Evolutionary conservation across 2,113 vertebrate genomes (phyloP), one percentile per base, ranked within the genome.

Genomic region (Prolemur simus): DNA sequence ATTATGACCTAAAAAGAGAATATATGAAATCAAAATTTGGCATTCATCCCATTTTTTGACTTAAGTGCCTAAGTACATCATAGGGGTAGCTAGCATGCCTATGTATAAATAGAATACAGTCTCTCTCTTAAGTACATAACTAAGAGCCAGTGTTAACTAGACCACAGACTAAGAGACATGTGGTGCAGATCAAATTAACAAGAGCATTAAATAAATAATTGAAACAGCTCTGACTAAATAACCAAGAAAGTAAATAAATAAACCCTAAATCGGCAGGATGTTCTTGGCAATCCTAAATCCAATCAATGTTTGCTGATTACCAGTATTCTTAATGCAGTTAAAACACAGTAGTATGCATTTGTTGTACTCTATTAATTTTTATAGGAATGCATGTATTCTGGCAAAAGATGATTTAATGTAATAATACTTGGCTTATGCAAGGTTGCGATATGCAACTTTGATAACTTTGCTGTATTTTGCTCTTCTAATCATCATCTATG

Each of bases 191-290:
- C 34, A 83, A 87, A 90, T 78, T 88, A 92, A 76, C 56, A 96
- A 95, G 25, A 88, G 34, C 52, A 88, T 83, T 93, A 86, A 82
- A 88, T 80, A 95, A 93, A 77, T 92, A 77, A 94, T 39, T 90
- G 71, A 85, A 91, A 69, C 13, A 88, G 5, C 20, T 37, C 69
- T 21, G 37, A 56, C 39, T 52, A 94, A 94, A 91, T 95, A 96
- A 77, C 45, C 69, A 95, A 80, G 63, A 84, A 64, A 88, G 37
- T 85, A 95, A 92, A 83, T 96, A 95, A 87, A 85, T 63, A 95
- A 76, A 54, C 23, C 20, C 27, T 91, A 63, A 80, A 82, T 52
- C 81, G 47, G 49, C 17, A 76, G 52, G 9, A 77, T 89, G 49
- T 78, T 95, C 68, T 84, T 45, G 29, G 52, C n/a, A 80, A 84